These are phyloP conservation scores for Alouatta palliata DNA, from an alignment of 2,113 vertebrate genomes.

Conservation along the genomic window DNA sequence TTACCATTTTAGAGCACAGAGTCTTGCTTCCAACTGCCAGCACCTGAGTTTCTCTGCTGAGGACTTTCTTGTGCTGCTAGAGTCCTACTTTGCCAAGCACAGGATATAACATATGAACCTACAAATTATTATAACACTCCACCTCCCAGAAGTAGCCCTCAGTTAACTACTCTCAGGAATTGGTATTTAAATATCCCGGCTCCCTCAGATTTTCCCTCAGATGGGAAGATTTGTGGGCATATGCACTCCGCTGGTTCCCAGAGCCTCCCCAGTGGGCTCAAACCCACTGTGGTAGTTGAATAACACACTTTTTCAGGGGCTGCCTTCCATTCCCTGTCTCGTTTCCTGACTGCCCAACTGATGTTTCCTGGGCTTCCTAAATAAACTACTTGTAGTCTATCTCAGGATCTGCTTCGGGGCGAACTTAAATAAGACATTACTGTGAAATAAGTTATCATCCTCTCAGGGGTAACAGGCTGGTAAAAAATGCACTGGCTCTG, in stretches of 20 bases:
- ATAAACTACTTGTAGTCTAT: not conserved
- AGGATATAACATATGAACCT: not conserved
- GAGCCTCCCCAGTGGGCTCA: not conserved
- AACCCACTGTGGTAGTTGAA: rapidly evolving
- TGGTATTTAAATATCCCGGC: not conserved
- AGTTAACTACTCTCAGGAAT: not conserved
- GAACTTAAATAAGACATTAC: not conserved
- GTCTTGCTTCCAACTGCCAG: not conserved
- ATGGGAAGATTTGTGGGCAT: not conserved
- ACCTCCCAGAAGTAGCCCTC: not conserved
- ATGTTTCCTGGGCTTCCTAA: not conserved
- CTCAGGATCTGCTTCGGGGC: not conserved
- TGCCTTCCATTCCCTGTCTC: not conserved
- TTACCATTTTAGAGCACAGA: not conserved
- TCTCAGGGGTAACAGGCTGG: not conserved
- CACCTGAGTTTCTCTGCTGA: not conserved
- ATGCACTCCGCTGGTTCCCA: not conserved
- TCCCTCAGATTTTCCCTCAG: not conserved
- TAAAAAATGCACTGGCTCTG: not conserved
- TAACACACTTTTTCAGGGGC: not conserved
- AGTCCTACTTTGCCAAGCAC: not conserved
- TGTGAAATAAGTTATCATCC: not conserved
- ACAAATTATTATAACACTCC: not conserved
- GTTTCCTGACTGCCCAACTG: not conserved
- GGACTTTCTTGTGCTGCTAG: not conserved